Percentiles rank a stretch among this genome's conserved stretches.
These are phyloP conservation scores for Tetrao urogallus DNA, from an alignment of 2,113 vertebrate genomes.

Conservation along the genomic window DNA sequence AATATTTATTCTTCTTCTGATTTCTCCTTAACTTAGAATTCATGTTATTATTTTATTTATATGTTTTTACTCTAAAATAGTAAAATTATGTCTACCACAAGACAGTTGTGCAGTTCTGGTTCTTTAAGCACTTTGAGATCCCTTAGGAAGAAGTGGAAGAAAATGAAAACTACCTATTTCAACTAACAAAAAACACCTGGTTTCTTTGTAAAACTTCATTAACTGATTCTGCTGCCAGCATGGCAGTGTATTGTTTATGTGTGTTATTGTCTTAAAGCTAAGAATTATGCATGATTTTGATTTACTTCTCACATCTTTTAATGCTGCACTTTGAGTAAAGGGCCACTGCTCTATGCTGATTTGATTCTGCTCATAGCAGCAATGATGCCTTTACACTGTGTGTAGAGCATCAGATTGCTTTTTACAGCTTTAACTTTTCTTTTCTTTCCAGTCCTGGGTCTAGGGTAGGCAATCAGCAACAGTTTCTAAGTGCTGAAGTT, in stretches of 20 bases:
- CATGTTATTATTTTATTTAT: not conserved
- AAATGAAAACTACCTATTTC: not conserved
- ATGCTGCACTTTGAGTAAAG: not conserved
- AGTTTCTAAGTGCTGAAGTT: not conserved
- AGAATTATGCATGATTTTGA: not conserved
- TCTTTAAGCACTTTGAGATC: not conserved
- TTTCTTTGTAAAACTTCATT: not conserved
- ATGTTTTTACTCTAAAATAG: not conserved
- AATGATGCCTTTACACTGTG: not conserved
- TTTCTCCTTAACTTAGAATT: not conserved
- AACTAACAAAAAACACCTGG: not conserved
- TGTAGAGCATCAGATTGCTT: not conserved
- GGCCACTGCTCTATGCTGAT: not conserved
- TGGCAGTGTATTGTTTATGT: not conserved
- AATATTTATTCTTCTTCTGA: not conserved
- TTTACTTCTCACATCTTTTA: not conserved
- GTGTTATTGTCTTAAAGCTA: not conserved
- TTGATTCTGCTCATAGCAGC: not conserved
- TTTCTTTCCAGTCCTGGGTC: not conserved
- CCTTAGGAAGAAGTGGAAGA: not conserved
- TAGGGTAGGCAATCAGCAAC: not conserved
- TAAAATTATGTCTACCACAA: not conserved
- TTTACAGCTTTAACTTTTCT: not conserved
- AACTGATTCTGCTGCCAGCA: not conserved
- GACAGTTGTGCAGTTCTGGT: not conserved